Base-by-base conservation (phyloP, 2,113 vertebrate species). In the Cnemophilus loriae region DNA sequence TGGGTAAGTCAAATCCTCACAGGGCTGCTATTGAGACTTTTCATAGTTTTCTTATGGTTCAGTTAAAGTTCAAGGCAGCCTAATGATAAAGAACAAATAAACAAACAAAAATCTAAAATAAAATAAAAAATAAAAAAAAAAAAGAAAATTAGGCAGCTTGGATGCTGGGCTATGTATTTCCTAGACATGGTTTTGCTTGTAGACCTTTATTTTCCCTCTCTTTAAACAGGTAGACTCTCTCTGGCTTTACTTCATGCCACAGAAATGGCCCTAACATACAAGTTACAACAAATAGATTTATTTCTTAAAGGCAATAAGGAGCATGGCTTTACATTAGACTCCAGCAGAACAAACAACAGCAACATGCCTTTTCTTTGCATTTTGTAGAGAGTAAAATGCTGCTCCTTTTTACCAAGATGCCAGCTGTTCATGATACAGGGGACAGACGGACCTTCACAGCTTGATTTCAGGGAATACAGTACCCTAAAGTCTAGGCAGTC, bases 1-100 rank as follows among this genome's bases (percentile, higher is more conserved):
- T 75, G 93, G 84, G 65, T 77, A 74, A 93, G 84, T 73, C 88
- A 93, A 65, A 89, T 76, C 68, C 39, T 97, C 68, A 74, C 35
- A 96, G 85, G 57, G 87, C 90, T 93, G 78, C 73, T 96, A 93
- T 70, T 96, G 94, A 96, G 91, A 96, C 78, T 93, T 61, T 87
- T 69, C 50, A 92, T 17, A 70, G 74, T 93, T 96, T 92, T 82
- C 80, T 96, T 60, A 95, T 73, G 96, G 96, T 97, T 96, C 97
- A 96, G 71, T 76, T 93, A 74, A 96, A 97, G 95, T 97, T 98
- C 96, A 97, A 93, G 77, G 86, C 93, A 97, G 53, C 59, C 42
- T 79, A 96, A 95, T 74, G 88, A 89, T 83, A 95, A 93, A 96
- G 37, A 44, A 84, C 30, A 57, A 76, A 90, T 44, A 56, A 52